phyloP scores from a whole-genome alignment of 2,888 invertebrate genomes.

The Agrotis exclamationis region DNA sequence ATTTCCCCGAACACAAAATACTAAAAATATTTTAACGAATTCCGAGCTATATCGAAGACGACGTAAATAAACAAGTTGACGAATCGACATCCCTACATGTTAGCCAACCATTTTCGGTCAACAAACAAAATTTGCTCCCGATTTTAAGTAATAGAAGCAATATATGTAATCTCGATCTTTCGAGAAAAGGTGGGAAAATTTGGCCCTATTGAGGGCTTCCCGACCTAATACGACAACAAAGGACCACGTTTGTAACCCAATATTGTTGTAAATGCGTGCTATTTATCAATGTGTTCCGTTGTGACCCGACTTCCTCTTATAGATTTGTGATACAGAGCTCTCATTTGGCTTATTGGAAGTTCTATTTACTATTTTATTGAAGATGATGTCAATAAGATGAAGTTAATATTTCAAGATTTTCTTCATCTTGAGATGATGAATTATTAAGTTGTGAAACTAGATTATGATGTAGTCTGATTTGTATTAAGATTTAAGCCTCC shows the following conservation, averaged over 20 bases:
- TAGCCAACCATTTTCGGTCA: slow-evolving; percentile 57
- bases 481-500: neutral
- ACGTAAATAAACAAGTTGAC: slow-evolving; percentile 52
- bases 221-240: slow-evolving; percentile 77
- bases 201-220: slow-evolving; percentile 74
- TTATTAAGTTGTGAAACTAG: neutral
- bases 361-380: slow-evolving; percentile 27
- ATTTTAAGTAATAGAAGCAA: slow-evolving; percentile 77
- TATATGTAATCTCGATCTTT: slow-evolving; percentile 68
- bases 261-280: slow-evolving; percentile 77
- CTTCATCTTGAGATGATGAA: neutral
- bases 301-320: slow-evolving; percentile 69
- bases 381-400: neutral
- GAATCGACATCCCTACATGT: slow-evolving; percentile 43
- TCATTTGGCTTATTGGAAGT: slow-evolving; percentile 58
- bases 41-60: slow-evolving; percentile 36
- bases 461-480: neutral
- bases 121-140: slow-evolving; percentile 70
- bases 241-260: slow-evolving; percentile 81
- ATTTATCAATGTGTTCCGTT: slow-evolving; percentile 80
- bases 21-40: slow-evolving; percentile 47
- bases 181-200: slow-evolving; percentile 74
- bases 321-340: slow-evolving; percentile 63
- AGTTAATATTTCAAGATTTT: neutral
- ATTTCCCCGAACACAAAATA: slow-evolving; percentile 23